A percentile compares a stretch with the other conserved stretches of the same genome.
Conservation (phyloP, 2,797 vertebrate genomes). For the Lemur catta region DNA sequence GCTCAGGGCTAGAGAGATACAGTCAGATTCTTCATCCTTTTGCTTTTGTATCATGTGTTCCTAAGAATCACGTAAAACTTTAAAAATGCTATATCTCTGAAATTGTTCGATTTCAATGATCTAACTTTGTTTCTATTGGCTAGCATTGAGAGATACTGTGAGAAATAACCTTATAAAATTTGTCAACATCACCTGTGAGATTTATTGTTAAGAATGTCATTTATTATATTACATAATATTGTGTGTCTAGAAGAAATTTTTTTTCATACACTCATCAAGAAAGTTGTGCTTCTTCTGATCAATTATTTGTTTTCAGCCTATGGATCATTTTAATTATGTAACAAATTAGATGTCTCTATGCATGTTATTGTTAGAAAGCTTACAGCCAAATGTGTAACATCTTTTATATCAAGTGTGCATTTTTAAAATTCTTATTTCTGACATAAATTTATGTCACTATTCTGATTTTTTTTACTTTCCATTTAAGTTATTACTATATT, state of each 20-base stretch:
- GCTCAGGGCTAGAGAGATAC: background rate
- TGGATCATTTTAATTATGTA: background rate
- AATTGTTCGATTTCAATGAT: background rate
- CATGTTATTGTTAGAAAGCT: background rate
- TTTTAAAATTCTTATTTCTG: slow-evolving; percentile 35
- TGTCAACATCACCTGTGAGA: background rate
- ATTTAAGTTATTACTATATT: background rate
- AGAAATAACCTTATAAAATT: slow-evolving; percentile 13
- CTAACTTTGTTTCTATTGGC: background rate
- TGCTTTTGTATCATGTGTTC: background rate
- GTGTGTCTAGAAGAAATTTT: background rate
- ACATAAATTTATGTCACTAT: background rate
- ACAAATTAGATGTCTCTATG: background rate
- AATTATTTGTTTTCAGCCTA: slow-evolving; percentile 4
- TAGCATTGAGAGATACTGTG: background rate
- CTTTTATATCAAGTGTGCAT: background rate
- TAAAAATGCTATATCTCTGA: background rate
- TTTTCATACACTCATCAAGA: slow-evolving; percentile 26
- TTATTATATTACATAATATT: background rate
- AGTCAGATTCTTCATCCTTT: background rate
- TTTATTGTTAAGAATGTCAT: background rate
- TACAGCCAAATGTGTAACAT: background rate
- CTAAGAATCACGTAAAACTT: background rate
- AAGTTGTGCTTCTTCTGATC: background rate
- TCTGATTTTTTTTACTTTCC: slow-evolving; percentile 30